Percentiles rank a stretch among this genome's conserved stretches.
These are phyloP conservation scores for Loripinus fragilis DNA, from an alignment of 2,888 invertebrate species.

Conservation along the genomic window DNA sequence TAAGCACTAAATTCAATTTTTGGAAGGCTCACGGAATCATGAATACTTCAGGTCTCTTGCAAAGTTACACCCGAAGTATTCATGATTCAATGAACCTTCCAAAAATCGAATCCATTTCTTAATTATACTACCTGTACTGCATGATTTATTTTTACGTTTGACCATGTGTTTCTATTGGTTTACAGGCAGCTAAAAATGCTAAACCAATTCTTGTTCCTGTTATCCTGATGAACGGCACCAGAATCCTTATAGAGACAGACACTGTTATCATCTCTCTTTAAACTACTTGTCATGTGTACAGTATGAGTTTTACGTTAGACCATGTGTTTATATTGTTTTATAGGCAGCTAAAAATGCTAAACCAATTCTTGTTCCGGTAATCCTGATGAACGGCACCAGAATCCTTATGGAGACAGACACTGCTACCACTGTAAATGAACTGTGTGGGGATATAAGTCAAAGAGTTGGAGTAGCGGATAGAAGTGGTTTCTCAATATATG, in stretches of 20 bases:
- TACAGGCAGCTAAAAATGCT: slow-evolving; percentile 77
- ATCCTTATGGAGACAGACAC: slow-evolving; percentile 73
- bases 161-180: neutral
- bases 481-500: slow-evolving; percentile 76
- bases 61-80: no score
- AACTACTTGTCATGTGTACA: no score
- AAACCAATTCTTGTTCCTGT: slow-evolving; percentile 77
- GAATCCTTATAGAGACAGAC: slow-evolving; percentile 74
- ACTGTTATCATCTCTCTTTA: slow-evolving; percentile 73
- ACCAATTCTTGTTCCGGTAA: slow-evolving; percentile 75
- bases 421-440: slow-evolving; percentile 73
- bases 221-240: slow-evolving; percentile 74
- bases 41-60: no score
- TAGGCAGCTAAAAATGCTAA: slow-evolving; percentile 80
- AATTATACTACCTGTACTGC: no score
- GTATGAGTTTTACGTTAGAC: no score
- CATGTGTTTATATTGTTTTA: neutral
- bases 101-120: no score
- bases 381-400: slow-evolving; percentile 75
- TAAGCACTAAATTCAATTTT: no score
- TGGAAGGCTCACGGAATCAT: no score
- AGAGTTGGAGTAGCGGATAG: slow-evolving; percentile 66
- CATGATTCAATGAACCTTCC: no score
- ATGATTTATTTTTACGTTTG: no score
- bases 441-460: slow-evolving; percentile 68